Percentiles rank a stretch among this genome's conserved stretches.
phyloP scores from a whole-genome alignment of 2,888 invertebrate species.

The Eupithecia abbreviata region DNA sequence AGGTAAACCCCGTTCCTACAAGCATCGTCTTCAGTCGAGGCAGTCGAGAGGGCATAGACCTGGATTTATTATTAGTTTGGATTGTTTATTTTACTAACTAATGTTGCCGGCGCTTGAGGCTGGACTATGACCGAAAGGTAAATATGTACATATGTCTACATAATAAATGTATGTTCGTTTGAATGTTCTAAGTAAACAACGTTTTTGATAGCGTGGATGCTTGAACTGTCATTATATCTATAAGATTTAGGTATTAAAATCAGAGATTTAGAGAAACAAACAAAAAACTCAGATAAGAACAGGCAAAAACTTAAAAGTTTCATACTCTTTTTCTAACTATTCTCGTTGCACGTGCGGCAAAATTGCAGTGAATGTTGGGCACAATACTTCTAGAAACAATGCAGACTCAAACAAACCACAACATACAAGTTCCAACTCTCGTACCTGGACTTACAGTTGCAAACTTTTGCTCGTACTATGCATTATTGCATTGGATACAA shows the following conservation, averaged over 20 bases:
- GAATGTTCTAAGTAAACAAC: not conserved
- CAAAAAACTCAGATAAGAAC: too few relatives aligned
- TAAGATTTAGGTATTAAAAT: not conserved
- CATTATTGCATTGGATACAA: not conserved
- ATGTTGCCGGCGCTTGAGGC: constrained; percentile 22
- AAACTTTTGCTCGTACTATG: not conserved
- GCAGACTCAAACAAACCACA: not conserved
- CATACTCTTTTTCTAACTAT: not conserved
- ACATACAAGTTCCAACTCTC: not conserved
- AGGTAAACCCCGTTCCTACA: constrained; percentile 14
- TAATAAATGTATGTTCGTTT: too few relatives aligned
- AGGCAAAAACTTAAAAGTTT: not conserved
- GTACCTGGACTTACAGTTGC: not conserved
- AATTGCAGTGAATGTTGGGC: not conserved
- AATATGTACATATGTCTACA: too few relatives aligned
- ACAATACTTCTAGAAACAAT: not conserved
- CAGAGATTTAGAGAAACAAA: not conserved
- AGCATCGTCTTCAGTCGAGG: constrained; percentile 11
- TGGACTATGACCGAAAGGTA: constrained; percentile 16
- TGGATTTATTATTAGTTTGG: constrained; percentile 27
- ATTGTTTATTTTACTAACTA: constrained; percentile 35
- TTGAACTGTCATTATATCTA: too few relatives aligned
- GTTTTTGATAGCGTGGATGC: not conserved
- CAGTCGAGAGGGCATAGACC: constrained; percentile 32
- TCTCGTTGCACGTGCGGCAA: not conserved